Base-by-base conservation (phyloP, 2,113 vertebrate species). In the Hassar affinis region DNA sequence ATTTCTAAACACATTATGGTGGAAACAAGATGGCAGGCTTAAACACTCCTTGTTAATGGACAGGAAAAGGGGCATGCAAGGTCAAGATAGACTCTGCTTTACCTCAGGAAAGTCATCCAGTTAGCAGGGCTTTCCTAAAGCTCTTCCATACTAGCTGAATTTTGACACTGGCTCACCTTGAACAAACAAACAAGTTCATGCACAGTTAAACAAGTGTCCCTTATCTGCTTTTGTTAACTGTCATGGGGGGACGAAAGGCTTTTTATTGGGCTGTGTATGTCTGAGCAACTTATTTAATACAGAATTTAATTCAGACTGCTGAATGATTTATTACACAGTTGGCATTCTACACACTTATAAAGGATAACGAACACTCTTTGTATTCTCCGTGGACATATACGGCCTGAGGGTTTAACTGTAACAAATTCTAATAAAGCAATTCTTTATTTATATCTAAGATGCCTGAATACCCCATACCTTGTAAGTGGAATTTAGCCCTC, bases 1-100 rank as follows among this genome's bases (percentile, higher is more conserved):
- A 85, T 94, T 93, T 94, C 90, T 87, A 94, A 94, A 93, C 92
- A 92, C 92, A 94, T 93, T 92, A 93, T 82, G 85, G 77, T 1
- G 27, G 85, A 91, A 88, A 75, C 76, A 87, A 85, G 85, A 90
- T 90, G 90, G 91, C 88, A 86, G 87, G 89, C 91, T 92, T 90
- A 85, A 91, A 90, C 88, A 87, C 59, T 87, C 61, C 88, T 86
- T 84, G 89, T 89, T 92, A 92, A 93, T 90, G 88, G 91, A 92
- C 89, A 90, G 87, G 89, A 85, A 49, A 83, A 85, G 85, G 74
- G 80, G 59, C 42, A 52, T 57, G 71, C 6, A 54, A 84, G 83
- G 88, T 92, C 89, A 89, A 88, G 88, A 89, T 89, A 90, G 91
- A 90, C 91, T 91, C 92, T 93, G 92, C 89, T 93, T 93, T 92